Percentiles rank a stretch among this genome's conserved stretches.
These are phyloP conservation scores for Ranitomeya variabilis DNA, from an alignment of 2,113 vertebrate genomes.

Conservation along the genomic window DNA sequence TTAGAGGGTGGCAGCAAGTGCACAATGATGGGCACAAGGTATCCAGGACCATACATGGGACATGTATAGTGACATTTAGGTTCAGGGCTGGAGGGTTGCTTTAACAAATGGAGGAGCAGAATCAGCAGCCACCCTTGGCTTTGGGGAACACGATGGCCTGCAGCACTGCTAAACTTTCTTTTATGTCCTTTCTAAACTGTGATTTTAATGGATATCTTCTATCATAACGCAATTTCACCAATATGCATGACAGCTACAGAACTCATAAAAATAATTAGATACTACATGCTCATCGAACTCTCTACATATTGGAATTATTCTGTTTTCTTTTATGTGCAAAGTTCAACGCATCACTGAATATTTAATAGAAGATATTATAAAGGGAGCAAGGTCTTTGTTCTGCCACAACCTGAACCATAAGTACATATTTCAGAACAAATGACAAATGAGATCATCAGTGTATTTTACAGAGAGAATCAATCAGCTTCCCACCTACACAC, in stretches of 20 bases:
- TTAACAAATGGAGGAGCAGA: too few relatives aligned
- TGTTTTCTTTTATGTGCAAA: neutral
- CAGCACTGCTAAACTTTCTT: too few relatives aligned
- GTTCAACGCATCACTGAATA: neutral
- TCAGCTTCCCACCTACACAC: neutral
- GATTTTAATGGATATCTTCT: too few relatives aligned
- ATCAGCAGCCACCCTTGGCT: too few relatives aligned
- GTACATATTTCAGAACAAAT: neutral
- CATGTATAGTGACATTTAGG: too few relatives aligned
- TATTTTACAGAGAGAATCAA: neutral
- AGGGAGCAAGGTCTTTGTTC: neutral
- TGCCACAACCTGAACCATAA: neutral
- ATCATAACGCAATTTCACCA: neutral
- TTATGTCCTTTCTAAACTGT: too few relatives aligned
- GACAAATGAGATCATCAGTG: neutral
- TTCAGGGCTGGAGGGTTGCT: too few relatives aligned
- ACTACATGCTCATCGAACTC: neutral
- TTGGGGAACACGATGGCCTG: too few relatives aligned
- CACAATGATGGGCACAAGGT: too few relatives aligned
- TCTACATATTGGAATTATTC: neutral
- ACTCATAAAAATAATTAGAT: neutral
- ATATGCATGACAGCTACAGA: neutral
- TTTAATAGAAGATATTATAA: neutral
- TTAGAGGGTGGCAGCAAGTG: too few relatives aligned
- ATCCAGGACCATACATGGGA: too few relatives aligned